Base-by-base conservation (phyloP, 2,888 invertebrate species). In the Andrena flavipes region DNA sequence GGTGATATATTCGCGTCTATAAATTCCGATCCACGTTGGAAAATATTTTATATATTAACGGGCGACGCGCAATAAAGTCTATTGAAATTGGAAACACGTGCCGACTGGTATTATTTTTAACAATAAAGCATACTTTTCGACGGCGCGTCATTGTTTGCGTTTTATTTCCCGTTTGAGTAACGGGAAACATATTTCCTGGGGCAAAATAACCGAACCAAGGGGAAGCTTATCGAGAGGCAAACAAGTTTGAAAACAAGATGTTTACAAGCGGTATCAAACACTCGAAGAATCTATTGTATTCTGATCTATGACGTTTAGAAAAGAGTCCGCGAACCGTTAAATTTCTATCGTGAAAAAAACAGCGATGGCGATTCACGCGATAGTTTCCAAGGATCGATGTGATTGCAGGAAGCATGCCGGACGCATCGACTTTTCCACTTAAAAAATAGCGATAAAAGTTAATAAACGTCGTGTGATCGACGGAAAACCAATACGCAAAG, bases 31-130 rank as follows among this genome's bases (percentile, higher is more conserved):
- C 10, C 16, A 1, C 20, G 42, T 62, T 67, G 69, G 65, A 33
- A 78, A 78, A 80, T 80, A 78, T 78, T 80, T 62, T 48, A 63
- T 26, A 62, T 30, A 71, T 80, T 78, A 80, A 78, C 79, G 10
- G 23, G n/a, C 33, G 33, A 59, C 65, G 33, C 0, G 59, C 65
- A 33, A 73, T 51, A 48, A 56, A 69, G 30, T 42, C 10, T 48
- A 30, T 29, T 35, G 13, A 20, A 51, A 51, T 13, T 48, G 35
- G 48, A 64, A 56, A 56, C 73, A 10, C 51, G 60, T 5, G 26
- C 3, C 5, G 35, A 20, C 54, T 33, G 4, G 5, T 20, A 60
- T 70, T 59, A 78, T 77, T 78, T 79, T 80, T 71, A 78, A 70
- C 59, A 80, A 80, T 80, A 59, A 48, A 42, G 65, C 59, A 16